A percentile compares a stretch with the other conserved stretches of the same genome.
These are phyloP conservation scores for Drosophila kepulauana DNA, from an alignment of 1,140 invertebrate species.

Conservation along the genomic window DNA sequence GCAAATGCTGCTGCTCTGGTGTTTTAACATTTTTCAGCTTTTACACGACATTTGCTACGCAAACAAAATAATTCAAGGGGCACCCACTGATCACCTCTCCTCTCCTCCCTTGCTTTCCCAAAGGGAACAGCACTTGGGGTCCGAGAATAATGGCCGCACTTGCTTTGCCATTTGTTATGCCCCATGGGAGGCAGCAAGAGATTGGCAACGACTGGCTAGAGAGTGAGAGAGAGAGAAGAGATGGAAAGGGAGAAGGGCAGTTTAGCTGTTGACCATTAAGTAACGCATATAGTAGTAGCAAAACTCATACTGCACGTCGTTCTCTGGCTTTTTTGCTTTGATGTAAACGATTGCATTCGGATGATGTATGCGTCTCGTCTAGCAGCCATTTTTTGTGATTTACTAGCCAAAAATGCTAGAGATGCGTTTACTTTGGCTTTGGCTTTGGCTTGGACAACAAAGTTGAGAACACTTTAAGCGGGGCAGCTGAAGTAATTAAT, in stretches of 20 bases:
- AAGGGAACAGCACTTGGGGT: constrained; percentile 5
- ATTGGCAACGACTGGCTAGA: not conserved
- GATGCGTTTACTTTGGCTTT: not conserved
- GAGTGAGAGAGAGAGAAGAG: no score
- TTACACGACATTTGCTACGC: constrained; percentile 64
- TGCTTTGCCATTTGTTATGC: constrained; percentile 60
- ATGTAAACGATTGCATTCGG: constrained; percentile 36
- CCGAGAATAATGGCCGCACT: constrained; percentile 65
- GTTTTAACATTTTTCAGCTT: constrained; percentile 52
- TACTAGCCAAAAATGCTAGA: constrained; percentile 35
- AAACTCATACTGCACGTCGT: constrained; percentile 1
- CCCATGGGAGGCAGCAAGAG: not conserved
- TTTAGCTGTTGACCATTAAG: constrained; percentile 59
- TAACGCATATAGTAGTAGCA: constrained; percentile 43
- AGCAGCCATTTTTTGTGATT: constrained; percentile 55
- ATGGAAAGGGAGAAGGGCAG: not conserved
- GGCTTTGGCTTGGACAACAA: constrained; percentile 14
- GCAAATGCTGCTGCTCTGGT: constrained; percentile 18
- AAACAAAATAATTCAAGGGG: constrained; percentile 58
- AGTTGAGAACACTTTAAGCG: constrained; percentile 19
- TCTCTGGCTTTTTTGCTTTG: constrained; percentile 5
- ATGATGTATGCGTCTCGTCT: constrained; percentile 68
- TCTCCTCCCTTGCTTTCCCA: not conserved
- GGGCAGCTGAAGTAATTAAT: constrained; percentile 17
- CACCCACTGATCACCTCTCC: constrained; percentile 1